Conservation (phyloP, 2,888 invertebrate genomes). For the Odontocerum albicorne region DNA sequence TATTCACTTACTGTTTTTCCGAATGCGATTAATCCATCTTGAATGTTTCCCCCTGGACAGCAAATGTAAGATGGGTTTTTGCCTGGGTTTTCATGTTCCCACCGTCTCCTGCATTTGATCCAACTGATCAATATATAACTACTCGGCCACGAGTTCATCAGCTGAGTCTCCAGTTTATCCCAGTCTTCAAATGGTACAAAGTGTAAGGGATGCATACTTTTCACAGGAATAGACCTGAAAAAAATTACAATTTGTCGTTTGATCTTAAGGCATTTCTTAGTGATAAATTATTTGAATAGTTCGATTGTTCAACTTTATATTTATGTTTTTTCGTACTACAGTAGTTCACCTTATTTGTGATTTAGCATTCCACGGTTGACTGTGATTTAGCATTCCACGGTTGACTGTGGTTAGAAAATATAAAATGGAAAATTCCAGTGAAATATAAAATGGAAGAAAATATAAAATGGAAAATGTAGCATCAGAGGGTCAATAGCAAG, state of each 20-base stretch:
- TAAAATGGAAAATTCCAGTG: no score
- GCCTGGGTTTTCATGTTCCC: constrained; percentile 40
- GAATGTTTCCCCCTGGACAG: constrained; percentile 47
- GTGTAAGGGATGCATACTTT: constrained; percentile 23
- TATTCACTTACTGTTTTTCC: constrained; percentile 42
- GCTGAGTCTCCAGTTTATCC: constrained; percentile 1
- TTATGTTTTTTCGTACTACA: no score
- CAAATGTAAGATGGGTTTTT: constrained; percentile 45
- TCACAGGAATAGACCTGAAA: not conserved
- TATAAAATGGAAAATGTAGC: no score
- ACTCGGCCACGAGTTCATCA: constrained; percentile 40
- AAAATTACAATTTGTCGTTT: not conserved
- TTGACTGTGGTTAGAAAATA: no score
- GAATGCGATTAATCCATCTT: constrained; percentile 46
- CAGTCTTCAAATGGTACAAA: constrained; percentile 18
- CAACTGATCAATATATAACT: constrained; percentile 45
- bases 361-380: no score
- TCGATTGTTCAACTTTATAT: no score
- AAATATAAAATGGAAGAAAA: no score
- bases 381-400: no score
- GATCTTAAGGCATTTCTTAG: no score
- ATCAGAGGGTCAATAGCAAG: no score
- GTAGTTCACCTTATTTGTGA: no score
- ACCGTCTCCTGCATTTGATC: constrained; percentile 45
- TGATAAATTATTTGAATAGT: no score